Evolutionary conservation across 2,888 invertebrate genomes (phyloP).

Genomic region (Harpalus rufipes): DNA sequence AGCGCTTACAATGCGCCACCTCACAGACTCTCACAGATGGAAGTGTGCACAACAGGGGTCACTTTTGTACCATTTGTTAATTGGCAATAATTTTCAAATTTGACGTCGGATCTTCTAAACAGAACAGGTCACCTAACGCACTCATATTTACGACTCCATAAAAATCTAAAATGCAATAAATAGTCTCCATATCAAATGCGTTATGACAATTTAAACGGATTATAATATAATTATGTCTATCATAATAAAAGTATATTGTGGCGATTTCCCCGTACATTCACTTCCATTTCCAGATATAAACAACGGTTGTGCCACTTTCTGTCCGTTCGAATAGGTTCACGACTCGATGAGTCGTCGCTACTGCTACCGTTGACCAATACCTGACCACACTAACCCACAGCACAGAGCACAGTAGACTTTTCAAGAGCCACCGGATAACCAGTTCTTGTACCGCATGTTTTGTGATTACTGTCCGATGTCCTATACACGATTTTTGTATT

Average conservation of each 20-base stretch:
- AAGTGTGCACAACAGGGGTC: too few relatives aligned
- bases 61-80: too few relatives aligned
- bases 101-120: too few relatives aligned
- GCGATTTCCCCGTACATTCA: constrained; percentile 3
- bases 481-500: constrained; percentile 19
- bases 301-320: constrained; percentile 46
- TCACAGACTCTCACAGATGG: too few relatives aligned
- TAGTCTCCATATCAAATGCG: too few relatives aligned
- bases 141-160: too few relatives aligned
- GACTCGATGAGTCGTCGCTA: neutral
- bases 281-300: neutral
- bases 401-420: constrained; percentile 1
- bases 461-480: neutral
- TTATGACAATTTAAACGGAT: neutral
- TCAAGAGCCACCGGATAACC: constrained; percentile 25
- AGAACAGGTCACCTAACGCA: too few relatives aligned
- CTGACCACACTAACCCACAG: constrained; percentile 23
- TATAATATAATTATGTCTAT: neutral
- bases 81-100: too few relatives aligned
- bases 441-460: constrained; percentile 13
- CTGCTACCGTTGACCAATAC: neutral
- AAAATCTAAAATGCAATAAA: too few relatives aligned
- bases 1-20: too few relatives aligned
- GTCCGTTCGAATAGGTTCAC: neutral
- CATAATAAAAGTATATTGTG: neutral